Evolutionary conservation across 2,888 invertebrate species (phyloP).

Genomic region (Acrobasis consociella): DNA sequence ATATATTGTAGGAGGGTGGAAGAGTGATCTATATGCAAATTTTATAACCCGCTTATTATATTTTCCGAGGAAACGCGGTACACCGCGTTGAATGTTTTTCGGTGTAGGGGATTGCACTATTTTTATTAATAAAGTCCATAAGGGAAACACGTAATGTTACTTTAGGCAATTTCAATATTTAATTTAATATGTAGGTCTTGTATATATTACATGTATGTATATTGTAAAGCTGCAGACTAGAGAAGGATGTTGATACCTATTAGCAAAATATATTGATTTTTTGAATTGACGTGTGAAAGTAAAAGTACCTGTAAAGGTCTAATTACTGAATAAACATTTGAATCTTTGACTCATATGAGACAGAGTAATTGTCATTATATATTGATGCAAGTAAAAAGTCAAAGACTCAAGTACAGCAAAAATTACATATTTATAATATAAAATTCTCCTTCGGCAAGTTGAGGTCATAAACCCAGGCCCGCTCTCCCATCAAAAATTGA

Average conservation of each 20-base stretch:
- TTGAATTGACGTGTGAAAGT: too few species aligned
- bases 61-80: slow-evolving; percentile 65
- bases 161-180: neutral
- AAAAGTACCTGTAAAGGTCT: too few species aligned
- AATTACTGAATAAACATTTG: too few species aligned
- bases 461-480: neutral
- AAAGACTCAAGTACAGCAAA: too few species aligned
- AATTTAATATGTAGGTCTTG: too few species aligned
- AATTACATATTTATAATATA: neutral
- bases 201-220: too few species aligned
- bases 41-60: slow-evolving; percentile 81
- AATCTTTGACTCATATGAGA: too few species aligned
- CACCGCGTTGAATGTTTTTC: slow-evolving; percentile 2
- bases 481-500: neutral
- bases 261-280: too few species aligned
- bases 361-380: too few species aligned
- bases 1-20: slow-evolving; percentile 50
- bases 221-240: too few species aligned
- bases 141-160: slow-evolving; percentile 1
- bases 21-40: slow-evolving; percentile 82
- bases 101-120: slow-evolving; percentile 2
- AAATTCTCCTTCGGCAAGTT: neutral
- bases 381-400: neutral
- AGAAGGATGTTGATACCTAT: too few species aligned
- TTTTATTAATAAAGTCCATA: neutral